Conservation (phyloP, 2,888 invertebrate genomes). For the Idaea dimidiata region DNA sequence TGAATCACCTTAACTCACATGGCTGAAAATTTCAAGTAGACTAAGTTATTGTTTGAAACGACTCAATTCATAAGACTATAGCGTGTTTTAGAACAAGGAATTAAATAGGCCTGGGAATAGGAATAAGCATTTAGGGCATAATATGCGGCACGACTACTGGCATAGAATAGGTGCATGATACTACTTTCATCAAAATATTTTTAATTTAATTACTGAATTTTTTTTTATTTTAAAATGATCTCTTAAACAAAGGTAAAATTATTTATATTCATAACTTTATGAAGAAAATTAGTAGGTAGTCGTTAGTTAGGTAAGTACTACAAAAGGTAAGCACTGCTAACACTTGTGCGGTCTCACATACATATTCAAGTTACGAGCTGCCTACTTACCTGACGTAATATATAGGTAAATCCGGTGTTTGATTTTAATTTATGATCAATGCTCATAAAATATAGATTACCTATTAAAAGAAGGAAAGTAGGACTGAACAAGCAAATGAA, state of each 20-base stretch:
- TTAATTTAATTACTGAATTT: too few species aligned
- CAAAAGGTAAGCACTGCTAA: background rate
- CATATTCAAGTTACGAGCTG: background rate
- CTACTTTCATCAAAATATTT: too few species aligned
- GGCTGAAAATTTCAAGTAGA: background rate
- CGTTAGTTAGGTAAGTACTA: too few species aligned
- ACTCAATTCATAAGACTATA: background rate
- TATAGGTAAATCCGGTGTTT: constrained; percentile 12
- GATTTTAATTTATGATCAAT: background rate
- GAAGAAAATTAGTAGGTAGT: background rate
- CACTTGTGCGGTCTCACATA: constrained; percentile 1
- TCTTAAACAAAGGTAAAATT: too few species aligned
- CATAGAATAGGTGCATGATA: background rate
- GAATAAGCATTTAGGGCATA: background rate
- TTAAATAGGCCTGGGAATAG: background rate
- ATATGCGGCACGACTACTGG: background rate
- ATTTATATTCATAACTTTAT: background rate
- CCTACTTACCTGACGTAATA: background rate
- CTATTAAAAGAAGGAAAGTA: background rate
- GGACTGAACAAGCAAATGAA: too few species aligned
- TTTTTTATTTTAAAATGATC: too few species aligned
- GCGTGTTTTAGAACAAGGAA: background rate
- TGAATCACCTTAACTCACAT: background rate
- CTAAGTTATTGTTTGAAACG: background rate
- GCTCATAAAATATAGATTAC: background rate